phyloP scores from a whole-genome alignment of 37 sponge, comb jelly and placozoan species.

The Oscarella lobularis region DNA sequence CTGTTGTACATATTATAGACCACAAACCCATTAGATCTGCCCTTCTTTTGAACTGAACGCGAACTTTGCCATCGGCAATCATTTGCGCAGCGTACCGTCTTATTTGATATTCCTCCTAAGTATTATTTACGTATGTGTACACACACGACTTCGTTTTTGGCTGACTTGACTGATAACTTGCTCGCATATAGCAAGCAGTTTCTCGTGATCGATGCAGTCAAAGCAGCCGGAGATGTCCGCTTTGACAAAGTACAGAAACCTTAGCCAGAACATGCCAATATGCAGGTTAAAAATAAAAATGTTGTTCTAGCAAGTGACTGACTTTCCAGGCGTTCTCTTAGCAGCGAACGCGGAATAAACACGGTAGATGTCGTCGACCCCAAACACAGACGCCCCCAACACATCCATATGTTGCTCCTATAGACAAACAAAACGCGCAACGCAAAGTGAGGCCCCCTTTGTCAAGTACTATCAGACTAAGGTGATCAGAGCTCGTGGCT shows the following conservation, averaged over 20 bases:
- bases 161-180: background rate
- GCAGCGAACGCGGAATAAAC: background rate
- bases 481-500: no score
- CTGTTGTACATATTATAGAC: background rate
- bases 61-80: background rate
- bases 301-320: background rate
- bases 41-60: background rate
- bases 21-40: background rate
- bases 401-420: background rate
- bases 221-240: conserved; percentile 2
- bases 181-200: background rate
- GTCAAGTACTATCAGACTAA: no score
- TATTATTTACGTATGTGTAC: no score
- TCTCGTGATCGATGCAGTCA: background rate
- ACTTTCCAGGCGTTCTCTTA: background rate
- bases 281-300: background rate
- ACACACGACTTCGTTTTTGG: no score
- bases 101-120: background rate
- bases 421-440: background rate
- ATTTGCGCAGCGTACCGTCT: background rate
- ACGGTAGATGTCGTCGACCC: conserved; percentile 6
- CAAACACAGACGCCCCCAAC: conserved; percentile 9
- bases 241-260: conserved; percentile 4
- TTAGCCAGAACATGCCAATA: background rate
- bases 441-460: no score